Evolutionary conservation across 2,888 invertebrate species (phyloP).

Genomic region (Sarcophaga subvicina): DNA sequence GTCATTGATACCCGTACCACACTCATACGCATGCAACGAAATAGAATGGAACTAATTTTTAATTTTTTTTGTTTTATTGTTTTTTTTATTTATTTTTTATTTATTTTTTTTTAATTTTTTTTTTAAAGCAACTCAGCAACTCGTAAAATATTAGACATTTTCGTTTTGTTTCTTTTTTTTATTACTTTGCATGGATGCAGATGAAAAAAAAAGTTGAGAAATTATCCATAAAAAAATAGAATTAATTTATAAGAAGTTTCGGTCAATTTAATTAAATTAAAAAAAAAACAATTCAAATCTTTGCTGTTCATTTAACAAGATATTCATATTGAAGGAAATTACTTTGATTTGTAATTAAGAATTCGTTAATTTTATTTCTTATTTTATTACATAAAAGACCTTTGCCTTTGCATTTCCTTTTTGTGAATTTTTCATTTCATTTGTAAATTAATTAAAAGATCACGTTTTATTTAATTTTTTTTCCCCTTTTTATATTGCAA

Average conservation of each 20-base stretch:
- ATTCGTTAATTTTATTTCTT: background rate
- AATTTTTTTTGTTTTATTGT: background rate
- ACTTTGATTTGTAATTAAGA: background rate
- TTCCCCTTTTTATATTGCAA: background rate
- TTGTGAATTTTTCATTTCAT: background rate
- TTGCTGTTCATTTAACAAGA: no score
- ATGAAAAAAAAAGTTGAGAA: background rate
- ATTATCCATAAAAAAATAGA: constrained; percentile 13
- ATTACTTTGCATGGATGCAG: constrained; percentile 21
- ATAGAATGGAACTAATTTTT: constrained; percentile 67
- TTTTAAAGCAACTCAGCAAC: constrained; percentile 20
- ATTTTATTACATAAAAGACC: no score
- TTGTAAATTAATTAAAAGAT: constrained; percentile 5
- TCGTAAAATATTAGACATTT: constrained; percentile 47
- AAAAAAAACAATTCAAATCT: background rate
- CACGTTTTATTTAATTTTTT: constrained; percentile 1
- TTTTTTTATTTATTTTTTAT: constrained; percentile 18
- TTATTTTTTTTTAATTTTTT: constrained; percentile 8
- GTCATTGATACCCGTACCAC: constrained; percentile 76
- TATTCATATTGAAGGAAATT: no score
- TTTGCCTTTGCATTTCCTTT: background rate
- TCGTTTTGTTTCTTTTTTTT: background rate
- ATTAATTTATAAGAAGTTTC: background rate
- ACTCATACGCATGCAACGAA: constrained; percentile 36
- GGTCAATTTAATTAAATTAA: background rate